These are phyloP conservation scores for Ceyx melanurus DNA, from an alignment of 2,113 vertebrate species.

Conservation along the genomic window DNA sequence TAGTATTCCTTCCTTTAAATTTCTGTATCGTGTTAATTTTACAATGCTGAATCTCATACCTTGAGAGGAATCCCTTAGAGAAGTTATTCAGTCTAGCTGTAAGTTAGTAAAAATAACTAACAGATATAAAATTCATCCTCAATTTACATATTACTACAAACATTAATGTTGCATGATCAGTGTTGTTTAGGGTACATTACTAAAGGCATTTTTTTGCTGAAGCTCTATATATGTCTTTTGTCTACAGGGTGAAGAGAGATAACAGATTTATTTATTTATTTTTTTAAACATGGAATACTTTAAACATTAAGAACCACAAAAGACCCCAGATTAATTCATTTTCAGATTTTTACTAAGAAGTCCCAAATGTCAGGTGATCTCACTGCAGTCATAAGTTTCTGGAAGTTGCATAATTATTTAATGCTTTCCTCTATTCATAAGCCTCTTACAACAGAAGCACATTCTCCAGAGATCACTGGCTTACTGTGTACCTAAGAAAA, in stretches of 20 bases:
- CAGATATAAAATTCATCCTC: not conserved
- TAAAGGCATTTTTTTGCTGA: not conserved
- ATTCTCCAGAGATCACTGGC: constrained; percentile 30
- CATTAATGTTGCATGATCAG: not conserved
- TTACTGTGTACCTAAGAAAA: constrained; percentile 40
- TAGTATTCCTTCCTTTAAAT: not conserved
- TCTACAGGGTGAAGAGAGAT: not conserved
- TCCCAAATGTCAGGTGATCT: not conserved
- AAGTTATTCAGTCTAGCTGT: not conserved
- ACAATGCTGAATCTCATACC: not conserved
- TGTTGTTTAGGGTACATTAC: not conserved
- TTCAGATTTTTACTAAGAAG: not conserved
- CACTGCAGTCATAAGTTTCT: constrained; percentile 7
- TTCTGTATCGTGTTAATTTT: not conserved
- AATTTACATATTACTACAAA: not conserved
- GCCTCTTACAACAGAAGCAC: constrained; percentile 18
- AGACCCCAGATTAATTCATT: not conserved
- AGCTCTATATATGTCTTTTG: not conserved
- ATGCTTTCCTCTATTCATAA: constrained; percentile 13
- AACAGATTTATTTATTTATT: not conserved
- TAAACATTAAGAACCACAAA: not conserved
- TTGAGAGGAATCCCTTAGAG: not conserved
- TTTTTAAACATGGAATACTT: not conserved
- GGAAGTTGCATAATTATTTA: constrained; percentile 27
- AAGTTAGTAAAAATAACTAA: not conserved